Conservation (phyloP, 2,113 vertebrate species). For the Perca fluviatilis region DNA sequence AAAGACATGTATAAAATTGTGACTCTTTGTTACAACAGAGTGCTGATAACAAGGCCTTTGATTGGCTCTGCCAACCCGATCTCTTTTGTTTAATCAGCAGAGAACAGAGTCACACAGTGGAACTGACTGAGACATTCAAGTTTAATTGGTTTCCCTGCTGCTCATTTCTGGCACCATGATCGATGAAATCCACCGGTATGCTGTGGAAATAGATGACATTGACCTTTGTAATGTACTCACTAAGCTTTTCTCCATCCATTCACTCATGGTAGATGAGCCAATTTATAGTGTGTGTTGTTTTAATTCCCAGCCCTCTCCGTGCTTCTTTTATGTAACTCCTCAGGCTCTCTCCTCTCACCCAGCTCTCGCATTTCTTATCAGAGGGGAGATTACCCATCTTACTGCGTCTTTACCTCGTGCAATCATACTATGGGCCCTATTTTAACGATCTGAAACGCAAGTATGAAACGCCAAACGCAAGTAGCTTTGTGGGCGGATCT, state of each 20-base stretch:
- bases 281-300: not conserved
- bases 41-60: not conserved
- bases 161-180: conserved; percentile 25
- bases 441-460: too few species aligned
- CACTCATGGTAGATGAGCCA: not conserved
- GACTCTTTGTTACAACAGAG: not conserved
- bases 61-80: not conserved
- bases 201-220: conserved; percentile 9
- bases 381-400: not conserved
- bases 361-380: not conserved
- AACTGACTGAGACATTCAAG: conserved; percentile 5
- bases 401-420: not conserved
- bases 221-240: conserved; percentile 38
- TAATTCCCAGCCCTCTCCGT: too few species aligned
- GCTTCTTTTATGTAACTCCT: conserved; percentile 14
- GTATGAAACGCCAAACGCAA: too few species aligned
- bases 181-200: not conserved
- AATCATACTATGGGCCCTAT: too few species aligned
- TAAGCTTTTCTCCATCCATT: not conserved
- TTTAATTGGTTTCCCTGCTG: conserved; percentile 46
- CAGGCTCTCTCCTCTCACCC: not conserved
- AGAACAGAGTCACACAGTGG: not conserved
- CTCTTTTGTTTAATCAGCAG: not conserved
- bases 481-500: too few species aligned
- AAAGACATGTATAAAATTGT: not conserved